Evolutionary conservation across 1,140 invertebrate genomes (phyloP).

Genomic region (Vanessa tameamea): DNA sequence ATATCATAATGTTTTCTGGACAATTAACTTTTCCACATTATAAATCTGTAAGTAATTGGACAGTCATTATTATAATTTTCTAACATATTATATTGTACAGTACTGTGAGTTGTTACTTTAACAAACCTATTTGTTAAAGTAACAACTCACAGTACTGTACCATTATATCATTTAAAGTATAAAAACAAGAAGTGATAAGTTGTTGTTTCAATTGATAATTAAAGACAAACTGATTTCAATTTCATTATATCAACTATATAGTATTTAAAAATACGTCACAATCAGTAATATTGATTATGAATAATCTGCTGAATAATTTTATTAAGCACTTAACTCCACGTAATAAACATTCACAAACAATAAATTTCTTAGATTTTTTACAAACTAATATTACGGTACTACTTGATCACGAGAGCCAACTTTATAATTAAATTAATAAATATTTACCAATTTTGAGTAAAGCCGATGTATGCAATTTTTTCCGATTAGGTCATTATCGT

Average conservation of each 20-base stretch:
- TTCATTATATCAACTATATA: too few relatives aligned
- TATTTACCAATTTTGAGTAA: conserved; percentile 36
- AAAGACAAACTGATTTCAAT: neutral
- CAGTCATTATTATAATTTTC: too few relatives aligned
- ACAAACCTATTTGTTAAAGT: neutral
- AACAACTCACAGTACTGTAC: conserved; percentile 5
- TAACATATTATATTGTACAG: neutral
- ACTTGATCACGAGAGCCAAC: neutral
- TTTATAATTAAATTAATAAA: conserved; percentile 13
- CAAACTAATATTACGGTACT: neutral
- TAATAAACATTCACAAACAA: conserved; percentile 1
- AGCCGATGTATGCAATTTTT: conserved; percentile 46
- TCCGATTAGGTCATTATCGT: conserved; percentile 72
- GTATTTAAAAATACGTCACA: too few relatives aligned
- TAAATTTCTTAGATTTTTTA: neutral
- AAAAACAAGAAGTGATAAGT: conserved; percentile 2
- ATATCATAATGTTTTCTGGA: conserved; percentile 49
- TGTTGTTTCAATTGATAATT: conserved; percentile 1
- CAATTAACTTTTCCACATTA: conserved; percentile 21
- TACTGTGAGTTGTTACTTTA: neutral
- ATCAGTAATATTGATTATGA: neutral
- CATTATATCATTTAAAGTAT: conserved; percentile 16
- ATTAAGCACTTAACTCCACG: neutral
- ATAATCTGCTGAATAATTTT: neutral
- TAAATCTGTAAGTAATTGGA: neutral